Evolutionary conservation across 1,140 invertebrate species (phyloP), one percentile per base, ranked within the genome.

Genomic region (Nilaparvata lugens): DNA sequence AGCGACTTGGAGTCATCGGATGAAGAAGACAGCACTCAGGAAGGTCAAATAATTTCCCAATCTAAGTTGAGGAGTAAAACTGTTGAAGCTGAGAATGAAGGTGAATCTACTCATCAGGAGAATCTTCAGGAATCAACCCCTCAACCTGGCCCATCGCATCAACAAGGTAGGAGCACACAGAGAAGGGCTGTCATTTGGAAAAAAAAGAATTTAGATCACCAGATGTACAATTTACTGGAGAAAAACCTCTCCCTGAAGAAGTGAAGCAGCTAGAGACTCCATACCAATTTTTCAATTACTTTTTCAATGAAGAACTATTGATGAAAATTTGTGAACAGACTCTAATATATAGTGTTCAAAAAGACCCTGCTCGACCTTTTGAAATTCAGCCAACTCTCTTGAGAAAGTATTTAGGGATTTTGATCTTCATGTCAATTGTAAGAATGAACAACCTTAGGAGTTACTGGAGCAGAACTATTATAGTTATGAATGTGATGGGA

Each of bases 281-380:
- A 1, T 61, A 40, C 1, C 31, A 65, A 40, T 66, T 65, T 43
- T 67, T 69, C 61, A 45, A 7, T 40, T 66, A 56, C 42, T 68
- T 69, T 61, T 67, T 67, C 62, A 67, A 66, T 60, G 69, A 66
- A 67, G 65, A 72, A 61, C 42, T 58, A 4, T 19, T 58, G 16
- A 48, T n/a, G 16, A 45, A 58, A 14, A 48, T 58, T 45, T 19
- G 24, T 16, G 35, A 45, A 45, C 19, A 58, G 18, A 24, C 38
- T 14, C 2, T 25, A 2, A 25, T 58, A 21, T 58, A 45, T 58
- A 43, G 18, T 24, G 21, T 45, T 14, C 40, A 58, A 48, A 9
- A 48, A 48, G 56, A 58, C 28, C 56, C 56, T 13, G 25, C 21
- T 14, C 18, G 23, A 24, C 38, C 18, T 45, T 9, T 70, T 73